These are phyloP conservation scores for Mesaphorura yosii DNA, from an alignment of 1,140 invertebrate species.

Conservation along the genomic window DNA sequence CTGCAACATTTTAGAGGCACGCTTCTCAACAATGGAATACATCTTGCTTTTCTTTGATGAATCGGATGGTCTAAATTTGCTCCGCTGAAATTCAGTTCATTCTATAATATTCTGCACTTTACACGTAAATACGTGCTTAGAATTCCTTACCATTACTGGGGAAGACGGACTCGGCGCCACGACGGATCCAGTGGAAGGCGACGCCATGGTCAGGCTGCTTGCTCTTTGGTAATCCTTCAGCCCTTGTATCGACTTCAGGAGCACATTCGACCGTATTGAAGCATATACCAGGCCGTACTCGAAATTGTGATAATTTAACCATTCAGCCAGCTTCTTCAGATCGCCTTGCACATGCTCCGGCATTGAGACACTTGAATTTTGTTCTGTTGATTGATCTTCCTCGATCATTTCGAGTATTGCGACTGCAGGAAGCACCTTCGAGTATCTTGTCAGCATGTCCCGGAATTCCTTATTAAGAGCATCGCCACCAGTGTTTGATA, in stretches of 20 bases:
- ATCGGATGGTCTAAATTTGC: slow-evolving; percentile 40
- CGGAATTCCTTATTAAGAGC: slow-evolving; percentile 76
- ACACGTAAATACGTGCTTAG: no score
- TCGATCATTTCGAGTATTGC: slow-evolving; percentile 72
- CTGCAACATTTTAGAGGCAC: slow-evolving; percentile 72
- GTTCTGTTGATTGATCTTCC: slow-evolving; percentile 50
- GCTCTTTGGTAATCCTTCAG: slow-evolving; percentile 69
- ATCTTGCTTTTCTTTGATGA: slow-evolving; percentile 20
- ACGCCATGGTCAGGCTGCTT: slow-evolving; percentile 43
- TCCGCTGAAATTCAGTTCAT: slow-evolving; percentile 25
- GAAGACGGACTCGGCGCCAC: slow-evolving; percentile 27
- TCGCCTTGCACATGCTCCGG: slow-evolving; percentile 54
- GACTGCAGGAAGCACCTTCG: slow-evolving; percentile 71
- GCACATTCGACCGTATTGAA: slow-evolving; percentile 57
- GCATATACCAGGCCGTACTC: slow-evolving; percentile 70
- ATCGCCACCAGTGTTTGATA: slow-evolving; percentile 60
- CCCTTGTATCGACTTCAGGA: slow-evolving; percentile 61
- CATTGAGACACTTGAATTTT: slow-evolving; percentile 43
- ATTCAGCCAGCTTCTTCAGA: slow-evolving; percentile 65
- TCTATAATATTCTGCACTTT: slow-evolving; percentile 6
- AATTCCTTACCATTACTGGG: slow-evolving; percentile 32
- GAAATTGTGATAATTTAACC: slow-evolving; percentile 66
- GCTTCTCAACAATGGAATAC: slow-evolving; percentile 62
- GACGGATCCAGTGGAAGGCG: slow-evolving; percentile 12
- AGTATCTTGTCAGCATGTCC: slow-evolving; percentile 70